A percentile compares a stretch with the other conserved stretches of the same genome.
Evolutionary conservation across 2,888 invertebrate species (phyloP).

Genomic region (Hemaris fuciformis): DNA sequence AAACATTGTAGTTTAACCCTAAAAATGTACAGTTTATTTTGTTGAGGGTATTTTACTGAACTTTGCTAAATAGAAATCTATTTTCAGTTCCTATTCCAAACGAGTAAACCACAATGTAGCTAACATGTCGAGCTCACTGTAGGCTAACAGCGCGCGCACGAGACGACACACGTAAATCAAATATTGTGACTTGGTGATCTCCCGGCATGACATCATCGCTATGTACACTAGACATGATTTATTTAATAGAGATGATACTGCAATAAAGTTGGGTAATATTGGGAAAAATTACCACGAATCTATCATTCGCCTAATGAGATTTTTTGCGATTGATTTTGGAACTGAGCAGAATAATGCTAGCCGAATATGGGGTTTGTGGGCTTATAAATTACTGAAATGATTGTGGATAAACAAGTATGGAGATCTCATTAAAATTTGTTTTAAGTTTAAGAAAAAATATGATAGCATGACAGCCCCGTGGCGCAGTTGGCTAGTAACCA

Average conservation of each 20-base stretch:
- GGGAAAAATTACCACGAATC: neutral
- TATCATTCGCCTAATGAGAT: too few relatives aligned
- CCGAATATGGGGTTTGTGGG: too few relatives aligned
- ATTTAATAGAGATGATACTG: neutral
- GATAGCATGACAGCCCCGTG: too few relatives aligned
- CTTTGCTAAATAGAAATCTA: neutral
- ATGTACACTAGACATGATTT: neutral
- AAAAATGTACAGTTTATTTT: neutral
- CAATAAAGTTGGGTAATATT: neutral
- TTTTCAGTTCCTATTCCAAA: neutral
- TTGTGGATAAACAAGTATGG: too few relatives aligned
- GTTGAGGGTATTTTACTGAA: neutral
- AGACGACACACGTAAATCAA: neutral
- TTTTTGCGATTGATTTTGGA: too few relatives aligned
- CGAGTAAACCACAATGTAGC: neutral
- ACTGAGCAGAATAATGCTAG: too few relatives aligned
- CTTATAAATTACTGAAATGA: too few relatives aligned
- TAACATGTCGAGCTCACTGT: neutral
- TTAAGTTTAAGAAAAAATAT: too few relatives aligned
- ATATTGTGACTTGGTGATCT: constrained; percentile 2
- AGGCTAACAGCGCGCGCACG: neutral
- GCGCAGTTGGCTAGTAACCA: too few relatives aligned
- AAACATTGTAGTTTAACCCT: neutral
- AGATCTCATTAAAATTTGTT: too few relatives aligned
- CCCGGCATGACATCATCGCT: neutral